Percentiles rank a stretch among this genome's conserved stretches.
Evolutionary conservation across 2,797 vertebrate genomes (phyloP).

Genomic region (Enteromius argenteus): DNA sequence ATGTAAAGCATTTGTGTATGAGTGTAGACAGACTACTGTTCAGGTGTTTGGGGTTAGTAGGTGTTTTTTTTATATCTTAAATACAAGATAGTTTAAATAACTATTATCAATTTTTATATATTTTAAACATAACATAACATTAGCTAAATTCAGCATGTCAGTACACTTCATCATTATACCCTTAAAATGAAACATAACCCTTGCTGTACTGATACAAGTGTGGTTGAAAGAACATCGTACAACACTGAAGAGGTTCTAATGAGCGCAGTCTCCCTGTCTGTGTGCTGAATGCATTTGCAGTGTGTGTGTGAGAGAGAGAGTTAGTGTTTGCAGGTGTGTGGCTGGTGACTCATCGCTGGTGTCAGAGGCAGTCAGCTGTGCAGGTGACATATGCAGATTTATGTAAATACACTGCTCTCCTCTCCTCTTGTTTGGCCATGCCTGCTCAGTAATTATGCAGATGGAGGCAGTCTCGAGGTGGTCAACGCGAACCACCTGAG

Average conservation of each 20-base stretch:
- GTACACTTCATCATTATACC: slow-evolving; percentile 18
- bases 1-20: background rate
- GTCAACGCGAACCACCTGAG: slow-evolving; percentile 69
- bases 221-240: background rate
- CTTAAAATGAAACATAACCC: background rate
- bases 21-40: background rate
- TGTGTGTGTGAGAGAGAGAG: background rate
- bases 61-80: background rate
- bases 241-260: slow-evolving; percentile 4
- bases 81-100: too few relatives aligned
- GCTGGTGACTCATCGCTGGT: slow-evolving; percentile 55
- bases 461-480: slow-evolving; percentile 65
- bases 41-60: background rate
- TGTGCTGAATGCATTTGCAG: slow-evolving; percentile 32
- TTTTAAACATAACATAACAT: too few relatives aligned
- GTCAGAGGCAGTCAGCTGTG: slow-evolving; percentile 72
- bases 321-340: slow-evolving; percentile 42
- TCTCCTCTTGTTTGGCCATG: slow-evolving; percentile 68
- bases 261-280: slow-evolving; percentile 1
- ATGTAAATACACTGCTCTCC: slow-evolving; percentile 72
- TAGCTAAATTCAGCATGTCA: background rate
- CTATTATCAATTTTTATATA: too few relatives aligned
- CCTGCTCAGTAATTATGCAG: slow-evolving; percentile 75
- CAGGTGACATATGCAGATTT: slow-evolving; percentile 78
- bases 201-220: background rate